phyloP scores from a whole-genome alignment of 1,140 invertebrate species.

The Leucophenga varia region DNA sequence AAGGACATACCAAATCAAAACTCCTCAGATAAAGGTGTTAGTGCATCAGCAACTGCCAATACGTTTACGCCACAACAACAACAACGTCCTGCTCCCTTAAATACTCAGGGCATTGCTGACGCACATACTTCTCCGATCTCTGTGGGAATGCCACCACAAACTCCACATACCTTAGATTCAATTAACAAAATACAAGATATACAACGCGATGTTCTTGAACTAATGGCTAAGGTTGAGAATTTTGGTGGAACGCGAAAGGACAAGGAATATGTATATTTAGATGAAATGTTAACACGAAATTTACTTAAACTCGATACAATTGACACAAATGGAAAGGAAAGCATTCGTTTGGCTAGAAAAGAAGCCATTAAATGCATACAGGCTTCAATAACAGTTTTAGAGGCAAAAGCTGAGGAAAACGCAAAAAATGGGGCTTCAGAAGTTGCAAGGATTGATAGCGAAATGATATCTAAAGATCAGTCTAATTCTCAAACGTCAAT shows the following conservation, averaged over 20 bases:
- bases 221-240: conserved; percentile 75
- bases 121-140: too few relatives aligned
- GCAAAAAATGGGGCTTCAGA: conserved; percentile 14
- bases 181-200: conserved; percentile 78
- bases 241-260: conserved; percentile 75
- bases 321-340: conserved; percentile 87
- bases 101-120: conserved; percentile 27
- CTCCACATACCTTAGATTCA: conserved; percentile 64
- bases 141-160: conserved; percentile 50
- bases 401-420: conserved; percentile 67
- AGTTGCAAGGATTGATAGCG: background rate
- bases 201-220: conserved; percentile 75
- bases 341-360: conserved; percentile 80
- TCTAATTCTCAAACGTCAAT: too few relatives aligned
- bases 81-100: conserved; percentile 34
- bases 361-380: conserved; percentile 88
- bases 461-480: background rate
- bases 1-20: conserved; percentile 54
- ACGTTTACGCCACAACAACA: conserved; percentile 53
- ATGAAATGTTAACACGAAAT: conserved; percentile 93
- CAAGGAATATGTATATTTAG: conserved; percentile 84
- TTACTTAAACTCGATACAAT: conserved; percentile 89
- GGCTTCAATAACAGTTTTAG: conserved; percentile 78
- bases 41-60: conserved; percentile 46
- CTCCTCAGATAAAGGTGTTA: conserved; percentile 12